Evolutionary conservation across 1,140 invertebrate species (phyloP).

Genomic region (Dendrolimus punctatus): DNA sequence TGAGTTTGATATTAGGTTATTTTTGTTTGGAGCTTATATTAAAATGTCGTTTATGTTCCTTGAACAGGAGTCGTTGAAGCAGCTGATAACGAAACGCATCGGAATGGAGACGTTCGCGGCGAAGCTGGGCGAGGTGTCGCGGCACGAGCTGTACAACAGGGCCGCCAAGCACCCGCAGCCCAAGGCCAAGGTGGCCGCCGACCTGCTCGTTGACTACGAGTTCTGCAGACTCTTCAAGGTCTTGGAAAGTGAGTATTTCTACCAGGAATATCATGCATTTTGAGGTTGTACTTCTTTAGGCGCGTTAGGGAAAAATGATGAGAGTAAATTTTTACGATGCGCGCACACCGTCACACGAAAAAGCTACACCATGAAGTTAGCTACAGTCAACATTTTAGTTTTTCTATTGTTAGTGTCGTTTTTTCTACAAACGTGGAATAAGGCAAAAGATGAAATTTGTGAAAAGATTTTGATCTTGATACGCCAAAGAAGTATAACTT

Average conservation of each 20-base stretch:
- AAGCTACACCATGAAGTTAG: too few species aligned
- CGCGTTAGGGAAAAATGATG: too few species aligned
- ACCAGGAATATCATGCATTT: not conserved
- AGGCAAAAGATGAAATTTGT: too few species aligned
- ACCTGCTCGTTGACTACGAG: conserved; percentile 95
- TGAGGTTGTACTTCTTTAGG: not conserved
- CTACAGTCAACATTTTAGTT: too few species aligned
- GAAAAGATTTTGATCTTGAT: too few species aligned
- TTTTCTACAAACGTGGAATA: too few species aligned
- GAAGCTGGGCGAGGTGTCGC: conserved; percentile 88
- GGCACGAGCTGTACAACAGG: conserved; percentile 92
- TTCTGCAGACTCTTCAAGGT: conserved; percentile 93
- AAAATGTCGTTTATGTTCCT: not conserved
- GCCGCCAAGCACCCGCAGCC: conserved; percentile 96
- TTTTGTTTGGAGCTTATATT: too few species aligned
- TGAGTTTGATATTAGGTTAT: too few species aligned
- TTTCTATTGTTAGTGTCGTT: too few species aligned
- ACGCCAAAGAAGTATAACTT: too few species aligned
- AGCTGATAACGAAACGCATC: conserved; percentile 92
- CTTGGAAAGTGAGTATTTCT: conserved; percentile 75
- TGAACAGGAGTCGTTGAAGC: conserved; percentile 77
- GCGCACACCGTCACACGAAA: too few species aligned
- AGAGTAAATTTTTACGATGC: too few species aligned
- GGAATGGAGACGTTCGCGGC: conserved; percentile 92
- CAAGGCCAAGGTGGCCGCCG: conserved; percentile 80